Conservation (phyloP, 2,797 vertebrate genomes). For the Varecia variegata region DNA sequence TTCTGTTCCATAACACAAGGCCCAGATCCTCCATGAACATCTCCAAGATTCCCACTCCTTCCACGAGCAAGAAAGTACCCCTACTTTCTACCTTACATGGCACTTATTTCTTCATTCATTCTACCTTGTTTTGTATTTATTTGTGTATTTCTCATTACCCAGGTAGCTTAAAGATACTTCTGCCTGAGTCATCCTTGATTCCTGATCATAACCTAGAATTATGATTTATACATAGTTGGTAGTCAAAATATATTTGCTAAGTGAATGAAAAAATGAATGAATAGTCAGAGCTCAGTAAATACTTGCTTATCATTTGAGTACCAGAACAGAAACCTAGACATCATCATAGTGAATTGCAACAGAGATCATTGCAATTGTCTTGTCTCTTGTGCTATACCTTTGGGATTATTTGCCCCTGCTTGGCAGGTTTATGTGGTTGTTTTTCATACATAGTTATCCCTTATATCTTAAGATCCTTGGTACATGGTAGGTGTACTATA, state of each 20-base stretch:
- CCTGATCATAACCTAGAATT: background rate
- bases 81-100: background rate
- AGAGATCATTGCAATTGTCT: background rate
- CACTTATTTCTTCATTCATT: background rate
- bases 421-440: background rate
- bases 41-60: no score
- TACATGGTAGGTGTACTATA: background rate
- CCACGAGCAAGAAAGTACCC: background rate
- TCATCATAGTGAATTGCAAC: background rate
- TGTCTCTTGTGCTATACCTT: background rate
- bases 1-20: fast-evolving
- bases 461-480: background rate
- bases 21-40: background rate
- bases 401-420: background rate
- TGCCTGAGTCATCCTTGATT: background rate
- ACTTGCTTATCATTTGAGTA: background rate
- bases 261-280: background rate
- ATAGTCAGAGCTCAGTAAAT: background rate
- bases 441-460: background rate
- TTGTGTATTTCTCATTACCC: background rate
- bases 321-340: background rate
- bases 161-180: background rate
- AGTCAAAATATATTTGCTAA: background rate
- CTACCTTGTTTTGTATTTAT: background rate
- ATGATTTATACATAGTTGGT: background rate